These are phyloP conservation scores for Drosophila barbarae DNA, from an alignment of 2,888 invertebrate genomes.

Conservation along the genomic window DNA sequence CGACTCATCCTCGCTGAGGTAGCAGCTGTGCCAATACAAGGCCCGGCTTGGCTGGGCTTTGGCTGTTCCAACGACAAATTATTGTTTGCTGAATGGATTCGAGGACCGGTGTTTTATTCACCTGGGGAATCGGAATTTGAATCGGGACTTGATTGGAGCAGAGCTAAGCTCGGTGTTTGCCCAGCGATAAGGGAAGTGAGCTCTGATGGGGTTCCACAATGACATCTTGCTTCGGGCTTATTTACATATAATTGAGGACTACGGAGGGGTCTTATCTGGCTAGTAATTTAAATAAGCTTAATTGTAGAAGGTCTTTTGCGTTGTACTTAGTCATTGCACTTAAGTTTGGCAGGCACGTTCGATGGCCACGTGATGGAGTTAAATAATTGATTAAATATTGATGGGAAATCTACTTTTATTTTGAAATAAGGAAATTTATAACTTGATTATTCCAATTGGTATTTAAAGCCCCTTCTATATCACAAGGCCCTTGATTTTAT, in stretches of 20 bases:
- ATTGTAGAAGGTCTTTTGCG: constrained; percentile 24
- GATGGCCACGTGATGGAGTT: constrained; percentile 8
- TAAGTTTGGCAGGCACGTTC: constrained; percentile 12
- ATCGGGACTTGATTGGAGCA: constrained; percentile 31
- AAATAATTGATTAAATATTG: neutral
- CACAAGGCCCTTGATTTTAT: neutral
- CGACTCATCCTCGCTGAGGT: constrained; percentile 38
- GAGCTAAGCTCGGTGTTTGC: constrained; percentile 24
- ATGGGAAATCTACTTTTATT: too few relatives aligned
- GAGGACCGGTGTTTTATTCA: constrained; percentile 32
- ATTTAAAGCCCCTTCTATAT: neutral
- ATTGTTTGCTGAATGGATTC: constrained; percentile 27
- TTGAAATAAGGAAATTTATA: neutral
- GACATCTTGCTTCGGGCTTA: constrained; percentile 22
- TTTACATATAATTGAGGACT: constrained; percentile 28
- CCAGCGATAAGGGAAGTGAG: constrained; percentile 31
- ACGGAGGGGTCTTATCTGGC: constrained; percentile 17
- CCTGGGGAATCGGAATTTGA: constrained; percentile 2
- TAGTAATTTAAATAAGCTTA: constrained; percentile 33
- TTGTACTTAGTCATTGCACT: neutral
- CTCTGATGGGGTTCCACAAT: constrained; percentile 25
- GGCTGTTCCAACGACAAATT: constrained; percentile 26
- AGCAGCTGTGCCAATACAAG: constrained; percentile 67
- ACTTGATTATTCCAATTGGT: neutral
- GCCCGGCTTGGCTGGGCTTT: constrained; percentile 2